Evolutionary conservation across 2,888 invertebrate species (phyloP).

Genomic region (Dicyrtomina minuta): DNA sequence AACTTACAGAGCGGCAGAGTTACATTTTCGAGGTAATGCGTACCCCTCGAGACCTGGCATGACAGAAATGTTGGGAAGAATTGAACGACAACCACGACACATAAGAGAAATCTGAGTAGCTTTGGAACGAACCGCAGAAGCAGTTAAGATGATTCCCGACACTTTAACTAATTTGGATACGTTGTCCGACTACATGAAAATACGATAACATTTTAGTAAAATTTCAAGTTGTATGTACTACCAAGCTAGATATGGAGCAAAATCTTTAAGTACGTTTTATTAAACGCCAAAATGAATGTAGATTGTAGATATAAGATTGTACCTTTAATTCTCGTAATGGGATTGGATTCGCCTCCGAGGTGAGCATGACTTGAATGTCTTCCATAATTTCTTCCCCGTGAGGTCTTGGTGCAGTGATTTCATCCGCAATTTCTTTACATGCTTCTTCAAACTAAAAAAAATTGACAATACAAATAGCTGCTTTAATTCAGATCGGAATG

Average conservation of each 20-base stretch:
- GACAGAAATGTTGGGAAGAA: conserved; percentile 83
- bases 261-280: neutral
- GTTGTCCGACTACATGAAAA: conserved; percentile 72
- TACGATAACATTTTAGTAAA: neutral
- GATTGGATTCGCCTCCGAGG: conserved; percentile 78
- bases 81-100: conserved; percentile 88
- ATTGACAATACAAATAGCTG: too few relatives aligned
- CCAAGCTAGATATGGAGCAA: too few relatives aligned
- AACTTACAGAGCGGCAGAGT: conserved; percentile 38
- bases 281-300: neutral
- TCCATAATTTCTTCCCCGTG: conserved; percentile 85
- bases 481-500: too few relatives aligned
- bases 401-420: conserved; percentile 88
- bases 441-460: conserved; percentile 79
- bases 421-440: conserved; percentile 93
- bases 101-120: conserved; percentile 94
- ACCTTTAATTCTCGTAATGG: conserved; percentile 84
- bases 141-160: conserved; percentile 91
- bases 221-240: too few relatives aligned
- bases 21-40: conserved; percentile 90
- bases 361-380: conserved; percentile 87
- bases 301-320: too few relatives aligned
- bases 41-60: conserved; percentile 96
- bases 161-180: conserved; percentile 93
- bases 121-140: conserved; percentile 91